Conservation (phyloP, 2,888 invertebrate genomes). For the Acronicta aceris region DNA sequence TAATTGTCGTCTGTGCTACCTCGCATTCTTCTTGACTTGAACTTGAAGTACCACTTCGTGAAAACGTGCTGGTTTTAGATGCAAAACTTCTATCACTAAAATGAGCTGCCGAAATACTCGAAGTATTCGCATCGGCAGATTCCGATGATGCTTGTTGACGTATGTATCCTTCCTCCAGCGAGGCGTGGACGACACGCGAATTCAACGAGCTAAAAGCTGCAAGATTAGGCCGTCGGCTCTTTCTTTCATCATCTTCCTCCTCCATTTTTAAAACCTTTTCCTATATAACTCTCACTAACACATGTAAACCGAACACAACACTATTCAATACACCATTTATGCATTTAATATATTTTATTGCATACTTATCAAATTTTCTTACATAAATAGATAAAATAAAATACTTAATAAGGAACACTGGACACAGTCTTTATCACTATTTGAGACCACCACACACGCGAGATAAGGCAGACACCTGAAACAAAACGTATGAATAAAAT, state of each 20-base stretch:
- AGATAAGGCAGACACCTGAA: conserved; percentile 80
- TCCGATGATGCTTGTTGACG: conserved; percentile 88
- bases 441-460: conserved; percentile 81
- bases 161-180: conserved; percentile 77
- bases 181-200: conserved; percentile 78
- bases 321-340: conserved; percentile 80
- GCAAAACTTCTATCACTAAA: conserved; percentile 86
- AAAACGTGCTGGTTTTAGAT: conserved; percentile 87
- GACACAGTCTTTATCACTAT: conserved; percentile 89
- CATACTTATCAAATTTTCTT: conserved; percentile 74
- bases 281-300: conserved; percentile 63
- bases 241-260: conserved; percentile 84
- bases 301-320: conserved; percentile 69
- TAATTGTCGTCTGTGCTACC: conserved; percentile 82
- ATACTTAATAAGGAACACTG: conserved; percentile 86
- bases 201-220: conserved; percentile 79
- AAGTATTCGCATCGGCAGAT: conserved; percentile 88
- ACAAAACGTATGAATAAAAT: conserved; percentile 70
- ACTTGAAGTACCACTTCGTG: conserved; percentile 90
- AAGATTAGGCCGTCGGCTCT: conserved; percentile 75
- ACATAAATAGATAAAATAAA: conserved; percentile 73
- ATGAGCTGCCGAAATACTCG: conserved; percentile 83
- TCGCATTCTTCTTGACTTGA: conserved; percentile 92
- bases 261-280: conserved; percentile 77
- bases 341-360: conserved; percentile 79